phyloP scores from a whole-genome alignment of 2,113 vertebrate species.

The Athene noctua region DNA sequence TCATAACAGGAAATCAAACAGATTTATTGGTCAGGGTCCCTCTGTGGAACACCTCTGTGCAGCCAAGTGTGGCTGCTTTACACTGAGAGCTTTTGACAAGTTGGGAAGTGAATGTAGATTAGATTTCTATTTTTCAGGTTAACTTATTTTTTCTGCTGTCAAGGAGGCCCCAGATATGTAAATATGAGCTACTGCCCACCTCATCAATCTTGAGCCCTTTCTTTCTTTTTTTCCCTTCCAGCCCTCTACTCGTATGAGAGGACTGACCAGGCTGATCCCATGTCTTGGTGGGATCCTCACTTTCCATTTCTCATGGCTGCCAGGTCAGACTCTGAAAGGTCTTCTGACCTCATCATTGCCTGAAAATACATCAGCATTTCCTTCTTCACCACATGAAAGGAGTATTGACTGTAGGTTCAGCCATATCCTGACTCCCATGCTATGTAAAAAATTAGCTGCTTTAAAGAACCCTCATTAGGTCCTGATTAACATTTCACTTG shows the following conservation, averaged over 20 bases:
- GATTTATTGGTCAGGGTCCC: constrained; percentile 53
- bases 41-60: constrained; percentile 20
- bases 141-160: constrained; percentile 54
- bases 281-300: background rate
- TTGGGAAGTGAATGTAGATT: constrained; percentile 58
- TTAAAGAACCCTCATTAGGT: background rate
- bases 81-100: constrained; percentile 19
- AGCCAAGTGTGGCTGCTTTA: constrained; percentile 37
- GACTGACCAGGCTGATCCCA: background rate
- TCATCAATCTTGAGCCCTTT: constrained; percentile 48
- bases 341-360: background rate
- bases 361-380: constrained; percentile 4
- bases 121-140: constrained; percentile 27
- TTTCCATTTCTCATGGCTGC: constrained; percentile 10
- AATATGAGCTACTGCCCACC: constrained; percentile 58
- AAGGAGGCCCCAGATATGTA: constrained; percentile 43
- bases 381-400: background rate
- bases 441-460: background rate
- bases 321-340: background rate
- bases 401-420: background rate
- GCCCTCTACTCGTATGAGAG: background rate
- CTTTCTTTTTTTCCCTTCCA: background rate
- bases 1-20: constrained; percentile 67
- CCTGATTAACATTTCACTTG: background rate
- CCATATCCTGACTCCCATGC: background rate